A percentile compares a stretch with the other conserved stretches of the same genome.
phyloP scores from a whole-genome alignment of 2,888 invertebrate species.

The Drosophila kambysellisi region DNA sequence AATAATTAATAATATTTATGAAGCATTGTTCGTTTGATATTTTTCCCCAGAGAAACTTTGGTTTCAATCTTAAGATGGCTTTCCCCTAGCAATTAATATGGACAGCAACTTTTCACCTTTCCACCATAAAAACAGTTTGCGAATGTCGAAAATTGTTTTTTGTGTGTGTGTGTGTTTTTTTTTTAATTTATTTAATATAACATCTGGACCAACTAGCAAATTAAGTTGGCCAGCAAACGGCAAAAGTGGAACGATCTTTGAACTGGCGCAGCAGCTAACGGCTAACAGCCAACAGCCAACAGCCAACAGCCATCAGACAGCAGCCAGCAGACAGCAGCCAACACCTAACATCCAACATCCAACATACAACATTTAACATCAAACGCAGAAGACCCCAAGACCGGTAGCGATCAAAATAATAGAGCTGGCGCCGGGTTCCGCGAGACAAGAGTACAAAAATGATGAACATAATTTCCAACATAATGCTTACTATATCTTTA shows the following conservation, averaged over 20 bases:
- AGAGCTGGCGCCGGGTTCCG: constrained; percentile 20
- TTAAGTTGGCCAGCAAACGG: constrained; percentile 30
- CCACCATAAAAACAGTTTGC: constrained; percentile 18
- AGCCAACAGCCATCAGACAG: constrained; percentile 14
- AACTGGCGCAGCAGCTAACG: constrained; percentile 35
- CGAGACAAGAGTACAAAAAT: constrained; percentile 21
- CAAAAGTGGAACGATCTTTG: constrained; percentile 66
- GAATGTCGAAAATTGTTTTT: constrained; percentile 23
- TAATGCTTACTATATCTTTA: constrained; percentile 4
- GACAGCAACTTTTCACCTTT: constrained; percentile 52
- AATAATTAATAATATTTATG: background rate
- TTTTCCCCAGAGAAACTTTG: constrained; percentile 20
- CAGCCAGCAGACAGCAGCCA: constrained; percentile 18
- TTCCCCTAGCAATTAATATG: constrained; percentile 51
- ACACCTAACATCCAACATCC: constrained; percentile 19
- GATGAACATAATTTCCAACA: constrained; percentile 47
- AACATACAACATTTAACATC: constrained; percentile 18
- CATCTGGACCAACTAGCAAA: constrained; percentile 45
- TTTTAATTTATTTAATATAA: constrained; percentile 32
- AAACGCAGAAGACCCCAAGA: constrained; percentile 44
- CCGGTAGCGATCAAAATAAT: constrained; percentile 68
- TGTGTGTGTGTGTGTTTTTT: background rate
- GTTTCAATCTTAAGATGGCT: constrained; percentile 44
- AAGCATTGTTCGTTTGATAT: background rate
- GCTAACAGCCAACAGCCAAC: constrained; percentile 18